A percentile compares a stretch with the other conserved stretches of the same genome.
These are phyloP conservation scores for Chroicocephalus ridibundus DNA, from an alignment of 2,113 vertebrate genomes.

Conservation along the genomic window DNA sequence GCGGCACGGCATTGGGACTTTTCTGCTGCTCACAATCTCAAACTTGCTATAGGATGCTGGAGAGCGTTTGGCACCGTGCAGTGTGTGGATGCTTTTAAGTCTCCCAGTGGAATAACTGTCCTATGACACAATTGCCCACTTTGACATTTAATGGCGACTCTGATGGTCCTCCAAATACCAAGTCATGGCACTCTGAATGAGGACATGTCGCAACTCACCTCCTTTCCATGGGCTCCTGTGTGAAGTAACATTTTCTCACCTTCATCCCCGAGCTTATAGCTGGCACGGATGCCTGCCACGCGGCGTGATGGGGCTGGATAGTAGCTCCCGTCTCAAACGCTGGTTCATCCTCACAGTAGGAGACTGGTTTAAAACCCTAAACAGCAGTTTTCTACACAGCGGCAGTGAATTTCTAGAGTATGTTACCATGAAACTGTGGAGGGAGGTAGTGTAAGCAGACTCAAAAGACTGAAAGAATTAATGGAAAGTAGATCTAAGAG, in stretches of 20 bases:
- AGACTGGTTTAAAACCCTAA: not conserved
- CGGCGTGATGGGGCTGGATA: not conserved
- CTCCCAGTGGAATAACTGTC: not conserved
- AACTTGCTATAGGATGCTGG: not conserved
- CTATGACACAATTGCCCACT: rapidly evolving
- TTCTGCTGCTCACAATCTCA: not conserved
- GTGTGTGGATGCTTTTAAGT: not conserved
- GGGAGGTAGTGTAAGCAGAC: not conserved
- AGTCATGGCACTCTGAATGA: not conserved
- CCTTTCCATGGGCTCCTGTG: not conserved
- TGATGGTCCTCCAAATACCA: not conserved
- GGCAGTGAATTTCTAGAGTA: not conserved
- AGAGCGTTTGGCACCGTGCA: not conserved
- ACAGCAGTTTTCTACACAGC: not conserved
- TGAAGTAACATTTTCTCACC: not conserved
- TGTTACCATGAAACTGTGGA: not conserved
- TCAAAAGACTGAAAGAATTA: not conserved
- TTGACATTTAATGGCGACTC: not conserved
- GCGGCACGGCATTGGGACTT: not conserved
- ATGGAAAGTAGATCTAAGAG: not conserved
- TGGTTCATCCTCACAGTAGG: not conserved
- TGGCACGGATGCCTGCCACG: not conserved
- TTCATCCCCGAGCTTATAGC: not conserved
- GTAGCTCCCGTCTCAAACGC: not conserved
- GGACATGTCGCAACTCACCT: not conserved